Percentiles rank a stretch among this genome's conserved stretches.
Evolutionary conservation across 35 echinoderm and acorn worm genomes (phyloP).

Genomic region (Diadema setosum): DNA sequence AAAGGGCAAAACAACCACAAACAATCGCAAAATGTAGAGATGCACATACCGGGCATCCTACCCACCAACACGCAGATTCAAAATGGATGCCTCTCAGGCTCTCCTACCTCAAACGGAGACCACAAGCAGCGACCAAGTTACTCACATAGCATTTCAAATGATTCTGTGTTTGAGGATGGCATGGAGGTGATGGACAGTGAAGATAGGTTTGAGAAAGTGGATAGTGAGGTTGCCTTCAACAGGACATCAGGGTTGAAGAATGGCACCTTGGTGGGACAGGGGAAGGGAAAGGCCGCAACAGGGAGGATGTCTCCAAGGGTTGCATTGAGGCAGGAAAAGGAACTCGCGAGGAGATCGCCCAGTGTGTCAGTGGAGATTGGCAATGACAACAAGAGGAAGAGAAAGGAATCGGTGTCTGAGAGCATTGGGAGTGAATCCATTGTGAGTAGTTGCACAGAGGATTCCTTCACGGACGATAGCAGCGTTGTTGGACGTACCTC

Average conservation of each 20-base stretch:
- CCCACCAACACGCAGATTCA: not conserved
- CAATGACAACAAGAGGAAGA: constrained; percentile 5
- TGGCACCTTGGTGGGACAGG: not conserved
- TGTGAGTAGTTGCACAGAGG: constrained; percentile 37
- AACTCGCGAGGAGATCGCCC: not conserved
- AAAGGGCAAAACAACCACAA: constrained; percentile 25
- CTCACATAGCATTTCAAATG: not conserved
- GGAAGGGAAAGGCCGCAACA: not conserved
- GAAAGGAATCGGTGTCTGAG: constrained; percentile 14
- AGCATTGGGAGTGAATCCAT: constrained; percentile 41
- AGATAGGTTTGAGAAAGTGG: constrained; percentile 58
- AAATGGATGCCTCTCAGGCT: not conserved
- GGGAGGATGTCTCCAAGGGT: not conserved
- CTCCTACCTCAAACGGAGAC: not conserved
- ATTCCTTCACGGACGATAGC: constrained; percentile 39
- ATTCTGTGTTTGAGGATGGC: constrained; percentile 18
- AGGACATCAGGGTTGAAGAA: constrained; percentile 23
- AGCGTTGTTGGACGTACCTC: not conserved
- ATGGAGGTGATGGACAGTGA: not conserved
- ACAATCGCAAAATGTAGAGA: not conserved
- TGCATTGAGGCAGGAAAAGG: not conserved
- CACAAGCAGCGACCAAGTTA: not conserved
- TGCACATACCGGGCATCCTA: not conserved
- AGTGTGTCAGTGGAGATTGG: not conserved
- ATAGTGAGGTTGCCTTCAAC: constrained; percentile 65